Base-by-base conservation (phyloP, 2,888 invertebrate species). In the Bembecia ichneumoniformis region DNA sequence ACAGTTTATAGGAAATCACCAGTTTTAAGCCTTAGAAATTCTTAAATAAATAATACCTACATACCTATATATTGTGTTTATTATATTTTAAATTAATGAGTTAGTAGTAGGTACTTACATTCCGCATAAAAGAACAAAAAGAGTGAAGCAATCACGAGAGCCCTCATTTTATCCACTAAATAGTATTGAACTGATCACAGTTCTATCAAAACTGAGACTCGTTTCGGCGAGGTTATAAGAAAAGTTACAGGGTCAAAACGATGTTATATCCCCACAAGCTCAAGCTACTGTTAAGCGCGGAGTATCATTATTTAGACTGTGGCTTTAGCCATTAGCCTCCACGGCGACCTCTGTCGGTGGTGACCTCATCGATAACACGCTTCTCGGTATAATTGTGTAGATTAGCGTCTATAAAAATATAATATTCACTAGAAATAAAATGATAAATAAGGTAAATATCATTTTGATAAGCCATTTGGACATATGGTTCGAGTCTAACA, bases 341-440 rank as follows among this genome's bases (percentile, higher is more conserved):
- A 76, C 80, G 54, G 55, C 65, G 77, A 81, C 77, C 80, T 79
- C 68, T 70, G 63, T 47, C 58, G 55, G 54, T 50, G 35, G 52
- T 73, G 78, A 79, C 78, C 79, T 79, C 71, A 69, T 57, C 59
- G 78, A 78, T 78, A 77, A 66, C 67, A 54, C 52, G 58, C 52
- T 65, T 69, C 68, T 69, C 57, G 56, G 62, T 44, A 66, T 67
- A 64, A 63, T 64, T 58, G 57, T 56, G 55, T 57, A 58, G 54
- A 56, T 57, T 55, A 49, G 47, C 16, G 28, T 28, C 9, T 28
- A 28, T 28, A 28, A 28, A 28, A 28, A 28, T 28, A 28, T 28
- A 28, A 28, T 28, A 28, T 28, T 28, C 1, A 28, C 28, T 5
- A 28, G 28, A 28, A 28, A 28, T 28, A 28, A 28, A 28, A 28